Evolutionary conservation across 2,888 invertebrate species (phyloP), one percentile per base, ranked within the genome.

Genomic region (Parascotia fuliginaria): DNA sequence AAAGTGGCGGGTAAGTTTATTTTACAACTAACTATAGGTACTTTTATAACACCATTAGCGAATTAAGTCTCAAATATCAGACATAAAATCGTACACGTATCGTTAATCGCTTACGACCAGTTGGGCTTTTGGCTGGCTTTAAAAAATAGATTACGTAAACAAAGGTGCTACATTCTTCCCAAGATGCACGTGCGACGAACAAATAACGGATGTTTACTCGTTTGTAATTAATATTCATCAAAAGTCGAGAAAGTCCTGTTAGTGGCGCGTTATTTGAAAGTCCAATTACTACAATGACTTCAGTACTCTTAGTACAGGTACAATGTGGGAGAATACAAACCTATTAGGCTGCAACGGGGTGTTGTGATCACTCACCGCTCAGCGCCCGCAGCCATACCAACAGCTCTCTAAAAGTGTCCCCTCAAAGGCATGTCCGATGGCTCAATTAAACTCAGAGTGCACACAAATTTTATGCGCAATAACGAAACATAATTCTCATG

Each of bases 1-100:
- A 55, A 44, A 65, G 39, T 29, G 69, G 71, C 78, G 79, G 80
- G 81, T 82, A 55, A 79, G 81, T 72, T 11, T 3, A 2, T 31
- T 19, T 27, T 9, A n/a, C n/a, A n/a, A n/a, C n/a, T n/a, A n/a
- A n/a, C n/a, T n/a, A n/a, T n/a, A n/a, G n/a, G n/a, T n/a, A n/a
- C n/a, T n/a, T n/a, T n/a, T n/a, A n/a, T n/a, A n/a, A n/a, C n/a
- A n/a, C n/a, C n/a, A n/a, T n/a, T n/a, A n/a, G n/a, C n/a, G n/a
- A n/a, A n/a, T n/a, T n/a, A n/a, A n/a, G n/a, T n/a, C n/a, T n/a
- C n/a, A n/a, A n/a, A n/a, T n/a, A n/a, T n/a, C n/a, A n/a, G n/a
- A n/a, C n/a, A n/a, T n/a, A n/a, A n/a, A n/a, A n/a, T n/a, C n/a
- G n/a, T n/a, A n/a, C n/a, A n/a, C n/a, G n/a, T n/a, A n/a, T n/a